Conservation (phyloP, 2,797 vertebrate genomes). For the Catamblyrhynchus diadema region DNA sequence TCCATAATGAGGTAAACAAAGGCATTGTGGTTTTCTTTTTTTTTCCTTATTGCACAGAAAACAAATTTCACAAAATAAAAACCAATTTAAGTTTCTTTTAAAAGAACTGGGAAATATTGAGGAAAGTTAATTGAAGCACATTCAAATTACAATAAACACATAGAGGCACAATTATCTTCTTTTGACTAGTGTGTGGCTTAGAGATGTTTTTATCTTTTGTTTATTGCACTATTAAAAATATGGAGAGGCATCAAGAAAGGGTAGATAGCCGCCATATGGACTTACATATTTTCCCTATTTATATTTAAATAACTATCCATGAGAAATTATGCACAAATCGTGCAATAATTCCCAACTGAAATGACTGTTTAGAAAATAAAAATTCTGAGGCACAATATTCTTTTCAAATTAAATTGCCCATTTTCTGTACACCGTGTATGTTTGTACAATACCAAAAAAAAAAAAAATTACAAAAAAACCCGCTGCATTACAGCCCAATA, state of each 20-base stretch:
- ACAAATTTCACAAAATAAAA: constrained; percentile 76
- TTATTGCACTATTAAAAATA: constrained; percentile 85
- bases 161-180: constrained; percentile 94
- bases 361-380: constrained; percentile 79
- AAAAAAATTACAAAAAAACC: not conserved
- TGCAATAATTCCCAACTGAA: constrained; percentile 78
- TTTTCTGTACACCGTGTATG: constrained; percentile 70
- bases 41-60: constrained; percentile 61
- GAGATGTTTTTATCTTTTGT: constrained; percentile 95
- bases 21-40: not conserved
- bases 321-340: constrained; percentile 80
- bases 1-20: constrained; percentile 77
- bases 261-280: constrained; percentile 74
- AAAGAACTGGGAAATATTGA: constrained; percentile 78
- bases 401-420: constrained; percentile 81
- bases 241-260: constrained; percentile 69
- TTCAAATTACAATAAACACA: constrained; percentile 90
- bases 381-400: constrained; percentile 71
- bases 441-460: constrained; percentile 59
- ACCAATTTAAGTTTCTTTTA: constrained; percentile 79
- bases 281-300: constrained; percentile 79
- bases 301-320: constrained; percentile 82
- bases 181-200: constrained; percentile 91
- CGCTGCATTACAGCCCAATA: constrained; percentile 45
- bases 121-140: constrained; percentile 91